A percentile compares a stretch with the other conserved stretches of the same genome.
Conservation (phyloP, 2,797 vertebrate species). For the Hypotaenidia philippensis region DNA sequence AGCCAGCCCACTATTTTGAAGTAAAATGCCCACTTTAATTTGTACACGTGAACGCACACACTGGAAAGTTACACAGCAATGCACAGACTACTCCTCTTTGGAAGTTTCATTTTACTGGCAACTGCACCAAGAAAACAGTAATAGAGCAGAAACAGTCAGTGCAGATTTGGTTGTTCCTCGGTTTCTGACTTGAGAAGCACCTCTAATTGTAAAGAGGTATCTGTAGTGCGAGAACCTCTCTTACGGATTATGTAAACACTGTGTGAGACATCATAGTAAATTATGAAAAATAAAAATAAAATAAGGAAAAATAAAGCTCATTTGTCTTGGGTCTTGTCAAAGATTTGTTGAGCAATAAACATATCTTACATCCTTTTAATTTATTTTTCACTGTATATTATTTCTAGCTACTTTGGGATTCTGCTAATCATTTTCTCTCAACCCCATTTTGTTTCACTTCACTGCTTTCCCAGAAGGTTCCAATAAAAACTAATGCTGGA, state of each 20-base stretch:
- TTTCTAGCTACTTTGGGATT: slow-evolving; percentile 20
- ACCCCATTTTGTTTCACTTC: slow-evolving; percentile 51
- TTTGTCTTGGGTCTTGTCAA: not conserved
- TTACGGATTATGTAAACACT: not conserved
- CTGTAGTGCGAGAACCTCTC: not conserved
- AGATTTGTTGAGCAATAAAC: slow-evolving; percentile 42
- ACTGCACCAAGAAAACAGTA: not conserved
- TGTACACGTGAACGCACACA: not conserved
- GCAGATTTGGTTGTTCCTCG: not conserved
- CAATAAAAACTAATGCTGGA: slow-evolving; percentile 17
- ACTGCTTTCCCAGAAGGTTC: slow-evolving; percentile 11
- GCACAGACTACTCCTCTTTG: not conserved
- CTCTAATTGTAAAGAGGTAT: slow-evolving; percentile 27
- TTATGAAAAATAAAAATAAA: not conserved
- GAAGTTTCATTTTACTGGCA: not conserved
- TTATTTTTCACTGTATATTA: slow-evolving; percentile 14
- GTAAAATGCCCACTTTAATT: not conserved
- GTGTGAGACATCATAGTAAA: not conserved
- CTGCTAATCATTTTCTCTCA: slow-evolving; percentile 24
- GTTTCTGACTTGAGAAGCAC: not conserved
- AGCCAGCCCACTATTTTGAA: not conserved
- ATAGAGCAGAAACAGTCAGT: not conserved
- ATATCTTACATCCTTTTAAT: slow-evolving; percentile 7
- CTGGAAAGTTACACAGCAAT: not conserved
- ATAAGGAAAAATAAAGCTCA: slow-evolving; percentile 22